phyloP scores from a whole-genome alignment of 1,140 invertebrate species.

The Spodoptera frugiperda region DNA sequence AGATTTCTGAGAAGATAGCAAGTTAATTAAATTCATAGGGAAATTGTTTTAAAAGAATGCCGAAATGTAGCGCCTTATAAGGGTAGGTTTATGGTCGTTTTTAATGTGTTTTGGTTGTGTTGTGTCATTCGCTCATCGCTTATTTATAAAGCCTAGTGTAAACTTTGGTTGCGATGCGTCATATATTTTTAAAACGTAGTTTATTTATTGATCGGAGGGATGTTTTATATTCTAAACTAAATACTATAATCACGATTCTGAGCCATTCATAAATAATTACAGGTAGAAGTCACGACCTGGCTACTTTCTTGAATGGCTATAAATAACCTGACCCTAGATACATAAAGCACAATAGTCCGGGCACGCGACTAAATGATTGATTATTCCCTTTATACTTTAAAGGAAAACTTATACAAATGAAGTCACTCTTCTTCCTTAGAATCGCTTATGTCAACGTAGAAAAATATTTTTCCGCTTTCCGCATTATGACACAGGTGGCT shows the following conservation, averaged over 20 bases:
- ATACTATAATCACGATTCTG: no score
- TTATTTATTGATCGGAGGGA: constrained; percentile 12
- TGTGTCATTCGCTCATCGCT: constrained; percentile 36
- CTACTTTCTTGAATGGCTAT: constrained; percentile 17
- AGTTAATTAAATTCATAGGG: constrained; percentile 59
- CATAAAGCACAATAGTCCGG: neutral
- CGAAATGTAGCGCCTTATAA: constrained; percentile 54
- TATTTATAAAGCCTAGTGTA: constrained; percentile 38
- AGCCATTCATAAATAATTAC: constrained; percentile 14
- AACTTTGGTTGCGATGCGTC: constrained; percentile 16
- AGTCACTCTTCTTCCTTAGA: neutral
- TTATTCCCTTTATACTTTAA: neutral
- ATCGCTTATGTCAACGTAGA: neutral
- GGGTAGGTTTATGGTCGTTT: constrained; percentile 51
- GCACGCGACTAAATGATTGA: constrained; percentile 11
- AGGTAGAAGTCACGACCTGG: constrained; percentile 5
- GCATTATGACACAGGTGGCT: no score
- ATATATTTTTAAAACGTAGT: constrained; percentile 26
- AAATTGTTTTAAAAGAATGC: constrained; percentile 57
- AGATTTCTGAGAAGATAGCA: constrained; percentile 74
- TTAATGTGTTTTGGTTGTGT: constrained; percentile 37
- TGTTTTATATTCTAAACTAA: neutral
- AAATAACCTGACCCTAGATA: neutral
- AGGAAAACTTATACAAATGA: neutral
- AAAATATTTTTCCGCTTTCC: neutral